Evolutionary conservation across 2,113 vertebrate species (phyloP), one percentile per base, ranked within the genome.

Genomic region (Galeopterus variegatus): DNA sequence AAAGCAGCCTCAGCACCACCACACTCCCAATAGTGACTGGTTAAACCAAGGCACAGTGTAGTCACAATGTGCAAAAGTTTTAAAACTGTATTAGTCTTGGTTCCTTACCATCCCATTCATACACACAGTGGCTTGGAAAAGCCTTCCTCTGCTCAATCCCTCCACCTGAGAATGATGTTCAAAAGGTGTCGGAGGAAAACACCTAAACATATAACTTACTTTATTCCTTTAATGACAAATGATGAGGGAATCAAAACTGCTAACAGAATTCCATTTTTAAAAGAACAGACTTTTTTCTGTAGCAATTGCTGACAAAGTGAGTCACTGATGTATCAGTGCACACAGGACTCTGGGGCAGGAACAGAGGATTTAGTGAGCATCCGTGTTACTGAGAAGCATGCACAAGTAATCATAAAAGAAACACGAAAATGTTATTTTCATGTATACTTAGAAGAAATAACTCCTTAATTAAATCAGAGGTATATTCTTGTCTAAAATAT

Each of bases 91-190:
- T 62, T 11, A 69, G 48, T 80, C 48, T 72, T 67, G 19, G 45
- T 92, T 87, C 92, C 50, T 58, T 90, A 79, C n/a, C 31, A 86
- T 77, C 13, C 52, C 52, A 56, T n/a, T 65, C 93, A 73, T 96
- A 82, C 50, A 36, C 7, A 48, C n/a, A 83, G 11, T 8, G 7
- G 28, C 79, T 56, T 93, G 7, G 56, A 79, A 92, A 94, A 80
- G 67, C 33, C 24, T 79, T 62, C 15, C 1, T 50, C 3, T 75
- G 54, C n/a, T 88, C 36, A 87, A 58, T 85, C 50, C 50, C 45
- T 90, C 28, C 87, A 28, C 2, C 33, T 62, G 31, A 82, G 50
- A 96, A 86, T 26, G 4, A 76, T 31, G 45, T 56, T 95, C 26
- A 85, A 23, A 62, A 88, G 77, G 70, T 24, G 67, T 31, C 45